Evolutionary conservation across 1,140 invertebrate species (phyloP).

Genomic region (Drosophila orosa): DNA sequence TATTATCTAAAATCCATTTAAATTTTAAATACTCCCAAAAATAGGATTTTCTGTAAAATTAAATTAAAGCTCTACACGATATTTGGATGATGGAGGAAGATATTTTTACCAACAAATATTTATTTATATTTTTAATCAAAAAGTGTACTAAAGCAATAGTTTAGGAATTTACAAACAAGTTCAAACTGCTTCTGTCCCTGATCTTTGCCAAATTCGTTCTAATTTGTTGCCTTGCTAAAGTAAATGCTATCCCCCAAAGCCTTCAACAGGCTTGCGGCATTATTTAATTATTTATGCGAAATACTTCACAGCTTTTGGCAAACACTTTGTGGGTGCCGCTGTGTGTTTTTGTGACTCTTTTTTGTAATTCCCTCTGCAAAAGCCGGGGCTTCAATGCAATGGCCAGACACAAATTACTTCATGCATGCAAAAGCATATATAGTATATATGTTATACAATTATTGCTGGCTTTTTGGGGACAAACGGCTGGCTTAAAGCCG

Average conservation of each 20-base stretch:
- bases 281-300: slow-evolving; percentile 51
- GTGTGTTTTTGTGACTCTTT: slow-evolving; percentile 10
- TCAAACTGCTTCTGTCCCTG: no score
- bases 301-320: slow-evolving; percentile 32
- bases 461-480: slow-evolving; percentile 10
- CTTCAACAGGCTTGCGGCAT: slow-evolving; percentile 30
- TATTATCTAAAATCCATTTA: slow-evolving; percentile 2
- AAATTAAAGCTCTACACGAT: neutral
- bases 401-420: slow-evolving; percentile 32
- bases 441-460: slow-evolving; percentile 11
- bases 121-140: neutral
- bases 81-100: no score
- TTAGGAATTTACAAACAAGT: neutral
- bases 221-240: slow-evolving; percentile 1
- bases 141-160: neutral
- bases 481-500: slow-evolving; percentile 10
- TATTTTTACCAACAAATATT: no score
- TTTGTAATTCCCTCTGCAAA: neutral
- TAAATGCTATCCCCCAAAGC: neutral
- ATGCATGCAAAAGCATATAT: slow-evolving; percentile 31
- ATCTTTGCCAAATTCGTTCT: no score
- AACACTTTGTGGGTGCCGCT: slow-evolving; percentile 12
- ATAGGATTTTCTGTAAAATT: neutral
- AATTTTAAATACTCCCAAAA: neutral
- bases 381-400: slow-evolving; percentile 4